Conservation (phyloP, 2,888 invertebrate genomes). For the Papilio demoleus region DNA sequence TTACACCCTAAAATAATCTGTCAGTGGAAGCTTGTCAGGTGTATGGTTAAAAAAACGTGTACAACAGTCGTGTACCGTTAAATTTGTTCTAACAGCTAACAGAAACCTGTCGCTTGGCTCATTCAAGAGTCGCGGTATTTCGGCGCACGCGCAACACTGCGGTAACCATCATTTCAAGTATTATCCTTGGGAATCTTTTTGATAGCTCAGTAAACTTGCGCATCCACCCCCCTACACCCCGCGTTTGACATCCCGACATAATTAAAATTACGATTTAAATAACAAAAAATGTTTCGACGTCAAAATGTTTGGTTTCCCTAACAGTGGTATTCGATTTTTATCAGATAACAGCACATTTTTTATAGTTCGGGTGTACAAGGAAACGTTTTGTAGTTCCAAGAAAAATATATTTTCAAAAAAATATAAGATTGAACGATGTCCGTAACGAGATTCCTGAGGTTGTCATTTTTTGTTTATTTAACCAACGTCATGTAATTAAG, state of each 20-base stretch:
- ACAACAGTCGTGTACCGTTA: conserved; percentile 69
- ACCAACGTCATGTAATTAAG: conserved; percentile 4
- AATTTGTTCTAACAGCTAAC: conserved; percentile 68
- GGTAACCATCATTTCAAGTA: conserved; percentile 55
- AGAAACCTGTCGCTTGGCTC: conserved; percentile 69
- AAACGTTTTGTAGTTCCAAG: conserved; percentile 7
- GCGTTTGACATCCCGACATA: not conserved
- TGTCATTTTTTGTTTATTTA: conserved; percentile 14
- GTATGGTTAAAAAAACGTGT: conserved; percentile 55
- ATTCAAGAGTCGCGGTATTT: conserved; percentile 73
- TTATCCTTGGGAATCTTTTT: not conserved
- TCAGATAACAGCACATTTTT: conserved; percentile 30
- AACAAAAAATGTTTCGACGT: not conserved
- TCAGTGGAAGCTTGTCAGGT: conserved; percentile 54
- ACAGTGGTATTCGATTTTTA: conserved; percentile 29
- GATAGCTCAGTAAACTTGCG: not conserved
- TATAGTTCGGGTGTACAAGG: conserved; percentile 7
- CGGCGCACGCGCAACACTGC: conserved; percentile 67
- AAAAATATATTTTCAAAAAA: conserved; percentile 5
- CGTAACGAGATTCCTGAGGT: conserved; percentile 10
- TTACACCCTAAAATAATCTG: conserved; percentile 37
- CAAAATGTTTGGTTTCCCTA: not conserved
- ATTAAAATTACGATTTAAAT: not conserved
- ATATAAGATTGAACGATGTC: conserved; percentile 12
- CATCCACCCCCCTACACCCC: not conserved